phyloP scores from a whole-genome alignment of 1,140 invertebrate species.

The Himalopsyche phryganea region DNA sequence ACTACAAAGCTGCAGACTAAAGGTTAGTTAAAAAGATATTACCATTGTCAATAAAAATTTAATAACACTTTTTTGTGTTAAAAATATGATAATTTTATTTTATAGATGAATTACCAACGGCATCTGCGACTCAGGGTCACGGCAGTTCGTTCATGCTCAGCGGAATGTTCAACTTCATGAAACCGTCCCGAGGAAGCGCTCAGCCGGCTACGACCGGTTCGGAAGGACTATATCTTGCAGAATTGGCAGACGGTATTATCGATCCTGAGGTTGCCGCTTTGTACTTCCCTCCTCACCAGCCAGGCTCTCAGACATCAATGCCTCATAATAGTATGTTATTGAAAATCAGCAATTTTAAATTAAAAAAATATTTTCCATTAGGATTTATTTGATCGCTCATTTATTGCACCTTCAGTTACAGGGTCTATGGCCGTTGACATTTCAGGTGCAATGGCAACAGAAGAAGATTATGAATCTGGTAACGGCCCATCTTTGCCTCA shows the following conservation, averaged over 20 bases:
- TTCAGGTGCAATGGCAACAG: conserved; percentile 49
- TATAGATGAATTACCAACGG: conserved; percentile 22
- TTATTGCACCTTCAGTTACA: conserved; percentile 12
- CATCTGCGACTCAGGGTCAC: conserved; percentile 51
- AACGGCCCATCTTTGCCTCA: conserved; percentile 91
- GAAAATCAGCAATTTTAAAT: too few relatives aligned
- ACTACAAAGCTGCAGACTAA: conserved; percentile 8
- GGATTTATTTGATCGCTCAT: too few relatives aligned
- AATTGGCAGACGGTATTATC: conserved; percentile 82
- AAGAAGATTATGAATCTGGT: conserved; percentile 93
- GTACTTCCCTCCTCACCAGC: conserved; percentile 70
- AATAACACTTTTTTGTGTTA: too few relatives aligned
- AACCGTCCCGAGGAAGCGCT: conserved; percentile 67
- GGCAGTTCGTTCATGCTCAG: conserved; percentile 74
- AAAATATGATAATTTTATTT: too few relatives aligned
- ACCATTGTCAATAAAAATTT: too few relatives aligned
- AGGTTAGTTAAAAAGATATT: conserved; percentile 5
- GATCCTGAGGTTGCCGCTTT: conserved; percentile 87
- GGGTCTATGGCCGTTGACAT: conserved; percentile 27
- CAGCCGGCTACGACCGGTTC: conserved; percentile 47
- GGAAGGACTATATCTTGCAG: conserved; percentile 90
- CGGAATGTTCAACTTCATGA: conserved; percentile 92
- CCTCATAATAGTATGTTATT: conserved; percentile 11
- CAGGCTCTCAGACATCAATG: conserved; percentile 1
- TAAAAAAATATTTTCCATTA: too few relatives aligned